Percentiles rank a stretch among this genome's conserved stretches.
These are phyloP conservation scores for Drosophila acutilabella DNA, from an alignment of 2,888 invertebrate species.

Conservation along the genomic window DNA sequence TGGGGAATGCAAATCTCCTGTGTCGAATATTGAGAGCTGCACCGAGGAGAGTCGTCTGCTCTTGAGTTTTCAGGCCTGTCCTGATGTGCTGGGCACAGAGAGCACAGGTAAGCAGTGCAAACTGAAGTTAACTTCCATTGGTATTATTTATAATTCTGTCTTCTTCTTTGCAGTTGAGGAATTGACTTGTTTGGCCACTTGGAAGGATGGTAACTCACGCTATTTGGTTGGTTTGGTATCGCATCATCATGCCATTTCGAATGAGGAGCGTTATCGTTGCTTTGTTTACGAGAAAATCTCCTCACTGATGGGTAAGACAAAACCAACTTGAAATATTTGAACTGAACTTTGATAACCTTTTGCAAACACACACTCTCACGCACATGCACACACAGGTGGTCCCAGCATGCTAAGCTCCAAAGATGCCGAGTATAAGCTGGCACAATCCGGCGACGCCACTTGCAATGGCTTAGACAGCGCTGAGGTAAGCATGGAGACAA, in stretches of 20 bases:
- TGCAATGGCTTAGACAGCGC: constrained; percentile 97
- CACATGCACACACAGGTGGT: constrained; percentile 77
- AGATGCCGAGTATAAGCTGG: constrained; percentile 92
- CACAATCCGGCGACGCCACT: constrained; percentile 96
- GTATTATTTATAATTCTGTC: neutral
- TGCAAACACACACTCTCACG: neutral
- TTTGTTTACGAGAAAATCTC: constrained; percentile 96
- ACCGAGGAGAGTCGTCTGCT: constrained; percentile 95
- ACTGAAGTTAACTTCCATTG: neutral
- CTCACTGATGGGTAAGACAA: constrained; percentile 86
- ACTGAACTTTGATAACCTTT: constrained; percentile 33
- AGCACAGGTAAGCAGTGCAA: constrained; percentile 90
- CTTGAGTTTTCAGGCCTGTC: constrained; percentile 97
- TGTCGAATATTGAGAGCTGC: constrained; percentile 96
- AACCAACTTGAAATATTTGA: constrained; percentile 51
- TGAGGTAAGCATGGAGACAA: constrained; percentile 86
- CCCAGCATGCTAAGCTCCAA: constrained; percentile 82
- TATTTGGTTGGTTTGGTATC: constrained; percentile 96
- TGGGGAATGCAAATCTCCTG: constrained; percentile 94
- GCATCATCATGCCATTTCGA: constrained; percentile 94
- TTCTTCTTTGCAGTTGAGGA: constrained; percentile 90
- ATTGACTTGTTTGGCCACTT: constrained; percentile 94
- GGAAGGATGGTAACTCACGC: constrained; percentile 97
- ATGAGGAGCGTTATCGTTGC: constrained; percentile 97
- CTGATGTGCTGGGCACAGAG: constrained; percentile 95